Base-by-base conservation (phyloP, 2,797 vertebrate genomes). In the Austrolebias charrua region DNA sequence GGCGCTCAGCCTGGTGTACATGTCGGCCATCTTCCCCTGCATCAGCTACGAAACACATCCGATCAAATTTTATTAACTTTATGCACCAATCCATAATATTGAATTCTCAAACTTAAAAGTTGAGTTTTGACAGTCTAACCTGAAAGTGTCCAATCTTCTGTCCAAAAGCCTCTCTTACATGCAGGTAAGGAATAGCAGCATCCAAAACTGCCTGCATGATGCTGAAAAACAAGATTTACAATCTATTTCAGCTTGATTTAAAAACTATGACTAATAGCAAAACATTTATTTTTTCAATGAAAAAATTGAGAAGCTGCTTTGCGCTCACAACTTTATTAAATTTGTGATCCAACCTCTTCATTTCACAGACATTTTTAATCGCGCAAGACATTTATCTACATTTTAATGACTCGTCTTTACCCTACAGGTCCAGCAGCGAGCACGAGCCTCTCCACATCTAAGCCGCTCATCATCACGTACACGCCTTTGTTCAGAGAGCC, bases 1-100 rank as follows among this genome's bases (percentile, higher is more conserved):
- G 0, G 94, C 93, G 88, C 91, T 95, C 77, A 99, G 91, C 33
- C 95, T 92, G 0, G 95, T 99, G 86, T 98, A 98, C 96, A 99
- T 99, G 64, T 99, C 97, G 0, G 98, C 97, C 96, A 99, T 99
- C 89, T 99, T 99, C 35, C 95, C 96, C 85, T 99, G 98, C 95
- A 99, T 96, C 29, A 99, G 84, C 98, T 99, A 84, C 20, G 6
- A 46, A 63, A 58, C 5, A 66, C 15, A 72, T 50, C 1, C 16
- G 29, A n/a, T 31, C 29, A 11, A 6, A 33, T 33, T 33, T 6
- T 33, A 1, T 33, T 33, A 6, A 35, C 33, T 35, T 35, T 33
- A 3, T 40, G 18, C 6, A 24, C 24, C 24, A 43, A 29, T 24
- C 24, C 24, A 2, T 24, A 24, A 24, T 24, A 24, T 24, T 24